Base-by-base conservation (phyloP, 2,113 vertebrate species). In the Emydocephalus ijimae region DNA sequence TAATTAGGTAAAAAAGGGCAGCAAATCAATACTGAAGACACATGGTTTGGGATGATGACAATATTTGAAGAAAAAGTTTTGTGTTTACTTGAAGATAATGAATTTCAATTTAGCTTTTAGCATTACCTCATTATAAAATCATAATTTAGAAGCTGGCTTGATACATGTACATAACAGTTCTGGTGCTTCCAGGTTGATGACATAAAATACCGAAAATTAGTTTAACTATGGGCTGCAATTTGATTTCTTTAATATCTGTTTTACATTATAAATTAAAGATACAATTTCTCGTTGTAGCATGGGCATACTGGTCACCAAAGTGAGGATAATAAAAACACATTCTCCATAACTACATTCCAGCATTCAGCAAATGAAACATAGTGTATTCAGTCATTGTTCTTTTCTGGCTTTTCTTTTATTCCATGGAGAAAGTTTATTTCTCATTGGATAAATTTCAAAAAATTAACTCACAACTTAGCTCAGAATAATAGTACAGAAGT, bases 11-110 rank as follows among this genome's bases (percentile, higher is more conserved):
- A 21, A 15, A 93, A 91, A 26, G 52, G 61, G 43, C 52, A 57
- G 34, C 87, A 90, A 93, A 93, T 94, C 91, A 90, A 89, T 92
- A 90, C 92, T 26, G 15, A 64, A 45, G 24, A 93, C 88, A 5
- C 20, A 12, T 43, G 14, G 23, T 26, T 69, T 57, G 64, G 81
- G 87, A 56, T 89, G 52, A 85, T 85, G 29, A 92, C 45, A 48
- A 21, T 91, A 39, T 14, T 87, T 59, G 20, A 89, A 23, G 26
- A 54, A 29, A 50, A 85, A 57, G 64, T 85, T 55, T 23, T 85
- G 39, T 48, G 26, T 85, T 91, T 7, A 48, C 85, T 85, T 89
- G 87, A 85, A 56, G 50, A 12, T 89, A 92, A 92, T 2, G n/a
- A 74, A 89, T 92, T 89, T 89, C 87, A 89, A 55, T 89, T 56